These are phyloP conservation scores for Spongia lamella DNA, from an alignment of 37 sponge, comb jelly and placozoan species.

Conservation along the genomic window DNA sequence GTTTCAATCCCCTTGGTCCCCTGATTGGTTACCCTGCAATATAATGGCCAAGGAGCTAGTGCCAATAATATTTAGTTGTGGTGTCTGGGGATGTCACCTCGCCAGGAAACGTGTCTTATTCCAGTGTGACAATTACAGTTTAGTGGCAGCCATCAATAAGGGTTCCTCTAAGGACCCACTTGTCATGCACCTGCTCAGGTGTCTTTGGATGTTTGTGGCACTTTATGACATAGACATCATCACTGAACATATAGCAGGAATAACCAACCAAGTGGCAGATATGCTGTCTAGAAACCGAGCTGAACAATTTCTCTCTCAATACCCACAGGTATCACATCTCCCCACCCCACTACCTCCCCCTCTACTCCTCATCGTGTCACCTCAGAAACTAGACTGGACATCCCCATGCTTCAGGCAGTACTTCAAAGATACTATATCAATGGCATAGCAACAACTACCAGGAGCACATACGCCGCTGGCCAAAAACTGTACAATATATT, in stretches of 20 bases:
- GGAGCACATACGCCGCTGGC: conserved; percentile 24
- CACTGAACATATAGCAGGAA: conserved; percentile 11
- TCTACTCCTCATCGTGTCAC: not conserved
- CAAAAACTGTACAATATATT: conserved; percentile 26
- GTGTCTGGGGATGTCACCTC: conserved; percentile 12
- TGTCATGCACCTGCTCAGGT: conserved; percentile 10
- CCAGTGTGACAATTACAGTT: conserved; percentile 7
- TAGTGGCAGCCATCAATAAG: not conserved
- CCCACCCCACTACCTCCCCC: not conserved
- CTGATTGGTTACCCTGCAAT: too few species aligned
- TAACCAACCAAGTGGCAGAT: conserved; percentile 4
- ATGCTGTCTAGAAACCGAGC: conserved; percentile 6
- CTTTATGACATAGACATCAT: not conserved
- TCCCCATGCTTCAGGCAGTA: conserved; percentile 10
- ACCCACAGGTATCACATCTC: not conserved
- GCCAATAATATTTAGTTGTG: conserved; percentile 9
- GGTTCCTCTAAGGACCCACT: not conserved
- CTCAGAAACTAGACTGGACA: conserved; percentile 26
- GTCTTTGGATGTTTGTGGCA: not conserved
- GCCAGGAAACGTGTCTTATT: not conserved
- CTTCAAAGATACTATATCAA: not conserved
- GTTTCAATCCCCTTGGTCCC: too few species aligned
- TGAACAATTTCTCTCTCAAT: conserved; percentile 1
- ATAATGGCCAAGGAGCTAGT: conserved; percentile 27
- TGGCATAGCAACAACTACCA: conserved; percentile 37